Percentiles rank a stretch among this genome's conserved stretches.
Conservation (phyloP, 2,797 vertebrate genomes). For the Myripristis murdjan region DNA sequence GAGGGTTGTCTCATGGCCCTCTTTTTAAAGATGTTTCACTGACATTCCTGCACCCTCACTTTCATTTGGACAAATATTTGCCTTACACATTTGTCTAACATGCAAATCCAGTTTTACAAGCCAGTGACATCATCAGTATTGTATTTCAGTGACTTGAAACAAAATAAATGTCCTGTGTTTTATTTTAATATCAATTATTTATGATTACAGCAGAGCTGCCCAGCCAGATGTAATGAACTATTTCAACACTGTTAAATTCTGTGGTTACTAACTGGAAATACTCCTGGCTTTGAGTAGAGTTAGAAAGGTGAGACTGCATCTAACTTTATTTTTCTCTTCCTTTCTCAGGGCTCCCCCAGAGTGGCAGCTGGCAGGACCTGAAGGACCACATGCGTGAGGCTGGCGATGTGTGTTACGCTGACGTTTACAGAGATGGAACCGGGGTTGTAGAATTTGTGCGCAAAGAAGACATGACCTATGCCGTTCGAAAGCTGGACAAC, state of each 20-base stretch:
- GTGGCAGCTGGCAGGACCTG: slow-evolving; percentile 95
- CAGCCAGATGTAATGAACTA: no score
- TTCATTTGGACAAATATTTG: no score
- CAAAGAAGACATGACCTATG: slow-evolving; percentile 94
- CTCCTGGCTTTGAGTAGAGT: background rate
- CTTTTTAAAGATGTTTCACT: no score
- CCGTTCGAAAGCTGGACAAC: slow-evolving; percentile 93
- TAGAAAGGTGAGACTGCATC: background rate
- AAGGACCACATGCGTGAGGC: slow-evolving; percentile 93
- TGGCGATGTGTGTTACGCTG: slow-evolving; percentile 91
- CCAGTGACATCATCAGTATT: no score
- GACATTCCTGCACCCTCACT: no score
- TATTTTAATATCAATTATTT: slow-evolving; percentile 31
- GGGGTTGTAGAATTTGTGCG: slow-evolving; percentile 94
- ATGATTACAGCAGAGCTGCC: background rate
- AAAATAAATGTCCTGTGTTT: background rate
- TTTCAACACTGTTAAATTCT: no score
- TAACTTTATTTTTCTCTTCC: background rate
- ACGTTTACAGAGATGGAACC: slow-evolving; percentile 91
- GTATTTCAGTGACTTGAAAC: background rate
- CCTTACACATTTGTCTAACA: no score
- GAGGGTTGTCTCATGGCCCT: background rate
- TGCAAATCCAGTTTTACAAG: no score
- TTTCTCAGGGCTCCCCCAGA: slow-evolving; percentile 88
- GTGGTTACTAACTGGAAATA: no score